A percentile compares a stretch with the other conserved stretches of the same genome.
Evolutionary conservation across 2,113 vertebrate genomes (phyloP).

Genomic region (Dissostichus mawsoni): DNA sequence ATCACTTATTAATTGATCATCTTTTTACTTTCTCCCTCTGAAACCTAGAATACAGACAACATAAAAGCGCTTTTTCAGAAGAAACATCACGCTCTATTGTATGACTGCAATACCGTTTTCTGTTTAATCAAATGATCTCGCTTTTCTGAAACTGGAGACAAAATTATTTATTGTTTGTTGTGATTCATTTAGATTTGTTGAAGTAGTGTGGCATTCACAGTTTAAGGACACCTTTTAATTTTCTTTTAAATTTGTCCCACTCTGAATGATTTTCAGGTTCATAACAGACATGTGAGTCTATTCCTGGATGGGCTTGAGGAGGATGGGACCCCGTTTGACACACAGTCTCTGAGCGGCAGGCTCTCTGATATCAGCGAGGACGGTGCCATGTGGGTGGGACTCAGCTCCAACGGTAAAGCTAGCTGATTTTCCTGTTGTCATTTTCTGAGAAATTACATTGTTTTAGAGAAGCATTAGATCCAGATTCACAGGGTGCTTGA

Average conservation of each 20-base stretch:
- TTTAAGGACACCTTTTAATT: neutral
- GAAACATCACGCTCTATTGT: neutral
- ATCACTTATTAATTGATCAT: slow-evolving; percentile 18
- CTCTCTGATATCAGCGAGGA: slow-evolving; percentile 79
- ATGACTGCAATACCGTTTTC: neutral
- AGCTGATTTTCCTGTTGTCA: neutral
- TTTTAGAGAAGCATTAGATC: neutral
- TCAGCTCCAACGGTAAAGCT: slow-evolving; percentile 88
- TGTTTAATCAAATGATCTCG: neutral
- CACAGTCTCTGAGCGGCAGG: slow-evolving; percentile 81
- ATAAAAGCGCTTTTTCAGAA: neutral
- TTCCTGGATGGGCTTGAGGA: slow-evolving; percentile 93
- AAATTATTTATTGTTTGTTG: neutral
- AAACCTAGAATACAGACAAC: neutral
- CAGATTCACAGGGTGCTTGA: neutral
- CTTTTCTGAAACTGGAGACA: neutral
- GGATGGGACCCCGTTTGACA: slow-evolving; percentile 88
- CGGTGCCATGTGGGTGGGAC: slow-evolving; percentile 85
- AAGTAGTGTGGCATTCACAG: neutral
- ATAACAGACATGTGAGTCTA: slow-evolving; percentile 87
- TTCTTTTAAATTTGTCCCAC: neutral
- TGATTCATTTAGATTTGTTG: neutral
- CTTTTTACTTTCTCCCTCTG: neutral
- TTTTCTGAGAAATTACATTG: neutral
- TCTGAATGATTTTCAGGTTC: slow-evolving; percentile 83